Evolutionary conservation across 35 echinoderm and acorn worm genomes (phyloP).

Genomic region (Heliocidaris erythrogramma): DNA sequence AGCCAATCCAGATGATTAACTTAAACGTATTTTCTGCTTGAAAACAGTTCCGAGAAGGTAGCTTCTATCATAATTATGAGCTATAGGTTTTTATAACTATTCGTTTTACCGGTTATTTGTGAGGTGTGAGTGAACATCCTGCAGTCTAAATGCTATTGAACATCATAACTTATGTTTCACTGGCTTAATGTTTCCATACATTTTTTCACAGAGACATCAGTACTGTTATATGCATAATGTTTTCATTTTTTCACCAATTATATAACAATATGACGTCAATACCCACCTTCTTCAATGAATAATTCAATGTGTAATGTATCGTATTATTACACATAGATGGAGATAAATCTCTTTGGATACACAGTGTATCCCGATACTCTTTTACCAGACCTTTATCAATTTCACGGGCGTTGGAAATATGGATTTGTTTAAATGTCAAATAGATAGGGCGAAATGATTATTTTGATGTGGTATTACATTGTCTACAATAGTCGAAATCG

Average conservation of each 20-base stretch:
- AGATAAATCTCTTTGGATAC: not conserved
- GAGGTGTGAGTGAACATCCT: no score
- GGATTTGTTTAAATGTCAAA: not conserved
- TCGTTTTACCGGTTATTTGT: no score
- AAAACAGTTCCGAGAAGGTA: not conserved
- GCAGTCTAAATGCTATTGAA: no score
- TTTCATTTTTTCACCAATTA: not conserved
- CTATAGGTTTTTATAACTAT: not conserved
- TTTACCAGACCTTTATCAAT: not conserved
- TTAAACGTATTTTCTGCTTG: not conserved
- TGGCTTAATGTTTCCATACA: no score
- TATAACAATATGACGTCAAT: not conserved
- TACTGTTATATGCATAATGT: not conserved
- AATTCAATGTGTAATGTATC: not conserved
- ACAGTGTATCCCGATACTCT: not conserved
- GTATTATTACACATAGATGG: not conserved
- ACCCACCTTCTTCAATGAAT: not conserved
- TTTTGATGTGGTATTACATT: not conserved
- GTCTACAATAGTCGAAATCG: no score
- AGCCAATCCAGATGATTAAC: not conserved
- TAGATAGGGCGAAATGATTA: not conserved
- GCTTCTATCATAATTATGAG: not conserved
- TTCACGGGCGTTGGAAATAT: not conserved
- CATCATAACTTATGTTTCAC: no score
- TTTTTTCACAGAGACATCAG: no score